These are phyloP conservation scores for Halictus ligatus DNA, from an alignment of 2,888 invertebrate species.

Conservation along the genomic window DNA sequence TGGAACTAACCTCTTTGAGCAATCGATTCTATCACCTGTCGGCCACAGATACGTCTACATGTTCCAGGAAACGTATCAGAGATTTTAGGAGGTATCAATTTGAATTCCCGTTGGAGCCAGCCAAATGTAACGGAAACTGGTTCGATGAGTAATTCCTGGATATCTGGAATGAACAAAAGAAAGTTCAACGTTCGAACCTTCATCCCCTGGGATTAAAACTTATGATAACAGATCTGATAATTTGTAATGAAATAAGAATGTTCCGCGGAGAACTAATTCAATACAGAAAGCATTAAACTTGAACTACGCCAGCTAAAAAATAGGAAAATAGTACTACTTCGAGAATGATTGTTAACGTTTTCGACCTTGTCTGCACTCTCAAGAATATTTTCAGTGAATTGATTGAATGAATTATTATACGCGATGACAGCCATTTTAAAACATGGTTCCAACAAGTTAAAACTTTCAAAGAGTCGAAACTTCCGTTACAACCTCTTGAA, in stretches of 20 bases:
- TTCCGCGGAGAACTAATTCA: neutral
- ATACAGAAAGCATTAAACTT: neutral
- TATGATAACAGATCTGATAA: neutral
- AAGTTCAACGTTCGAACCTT: constrained; percentile 16
- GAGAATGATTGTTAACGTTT: neutral
- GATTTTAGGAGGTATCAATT: constrained; percentile 29
- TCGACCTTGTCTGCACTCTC: too few relatives aligned
- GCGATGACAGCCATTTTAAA: neutral
- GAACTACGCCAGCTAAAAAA: neutral
- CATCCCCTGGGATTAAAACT: neutral
- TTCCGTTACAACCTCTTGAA: neutral
- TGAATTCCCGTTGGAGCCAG: neutral
- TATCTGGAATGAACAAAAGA: neutral
- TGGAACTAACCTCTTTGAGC: constrained; percentile 45
- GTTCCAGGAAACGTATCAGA: constrained; percentile 33
- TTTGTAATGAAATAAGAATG: neutral
- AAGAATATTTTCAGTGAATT: neutral
- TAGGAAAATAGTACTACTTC: neutral
- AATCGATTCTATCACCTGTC: constrained; percentile 61
- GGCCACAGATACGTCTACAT: constrained; percentile 39
- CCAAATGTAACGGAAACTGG: constrained; percentile 23
- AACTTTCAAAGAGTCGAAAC: neutral
- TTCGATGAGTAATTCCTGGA: constrained; percentile 33
- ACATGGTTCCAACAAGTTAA: neutral
- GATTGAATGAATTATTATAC: neutral